A percentile compares a stretch with the other conserved stretches of the same genome.
Evolutionary conservation across 2,888 invertebrate genomes (phyloP).

Genomic region (Agriopis marginaria): DNA sequence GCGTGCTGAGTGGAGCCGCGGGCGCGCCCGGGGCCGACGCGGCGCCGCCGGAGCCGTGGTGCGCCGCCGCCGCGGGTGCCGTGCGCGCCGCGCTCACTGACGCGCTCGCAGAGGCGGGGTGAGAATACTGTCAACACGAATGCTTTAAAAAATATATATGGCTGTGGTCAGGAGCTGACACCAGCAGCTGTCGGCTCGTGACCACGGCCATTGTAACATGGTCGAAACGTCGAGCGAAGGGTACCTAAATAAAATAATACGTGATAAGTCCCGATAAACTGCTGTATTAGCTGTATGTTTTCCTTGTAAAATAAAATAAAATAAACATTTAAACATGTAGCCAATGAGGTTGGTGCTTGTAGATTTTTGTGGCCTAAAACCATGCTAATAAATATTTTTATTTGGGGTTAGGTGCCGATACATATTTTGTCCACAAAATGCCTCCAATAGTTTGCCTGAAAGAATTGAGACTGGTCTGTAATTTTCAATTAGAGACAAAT

Average conservation of each 20-base stretch:
- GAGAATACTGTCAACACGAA: conserved; percentile 5
- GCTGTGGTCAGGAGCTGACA: no score
- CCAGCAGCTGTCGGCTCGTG: no score
- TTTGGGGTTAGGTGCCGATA: not conserved
- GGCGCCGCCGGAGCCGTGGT: conserved; percentile 59
- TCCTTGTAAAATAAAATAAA: no score
- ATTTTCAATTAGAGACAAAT: not conserved
- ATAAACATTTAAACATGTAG: no score
- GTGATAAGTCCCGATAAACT: no score
- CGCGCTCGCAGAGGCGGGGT: conserved; percentile 64
- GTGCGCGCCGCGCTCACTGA: conserved; percentile 64
- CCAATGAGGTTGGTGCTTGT: not conserved
- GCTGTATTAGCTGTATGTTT: no score
- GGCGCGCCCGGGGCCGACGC: conserved; percentile 43
- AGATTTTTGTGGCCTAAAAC: not conserved
- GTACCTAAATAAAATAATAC: no score
- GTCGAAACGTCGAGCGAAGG: no score
- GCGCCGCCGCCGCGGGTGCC: conserved; percentile 56
- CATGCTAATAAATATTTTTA: not conserved
- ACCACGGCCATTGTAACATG: no score
- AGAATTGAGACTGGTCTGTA: not conserved
- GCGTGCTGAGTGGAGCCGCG: conserved; percentile 56
- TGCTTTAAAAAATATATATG: no score
- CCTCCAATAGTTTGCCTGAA: not conserved
- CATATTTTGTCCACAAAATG: not conserved